phyloP scores from a whole-genome alignment of 2,113 vertebrate genomes.

The Cryptotis parvus region DNA sequence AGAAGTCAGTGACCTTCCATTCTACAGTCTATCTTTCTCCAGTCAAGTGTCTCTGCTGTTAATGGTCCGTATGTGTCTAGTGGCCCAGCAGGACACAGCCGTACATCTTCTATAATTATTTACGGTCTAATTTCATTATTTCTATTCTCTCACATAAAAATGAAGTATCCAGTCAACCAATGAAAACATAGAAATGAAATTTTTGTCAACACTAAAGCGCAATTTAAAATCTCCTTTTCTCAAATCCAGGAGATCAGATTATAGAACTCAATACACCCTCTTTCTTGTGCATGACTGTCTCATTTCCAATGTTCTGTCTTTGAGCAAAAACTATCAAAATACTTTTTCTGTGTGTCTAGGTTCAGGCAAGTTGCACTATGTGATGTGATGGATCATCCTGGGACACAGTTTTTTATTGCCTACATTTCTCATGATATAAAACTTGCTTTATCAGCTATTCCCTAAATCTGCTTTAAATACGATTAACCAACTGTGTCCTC shows the following conservation, averaged over 20 bases:
- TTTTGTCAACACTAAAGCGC: not conserved
- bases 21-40: not conserved
- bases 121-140: not conserved
- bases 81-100: too few relatives aligned
- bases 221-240: not conserved
- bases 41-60: not conserved
- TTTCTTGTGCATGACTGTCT: not conserved
- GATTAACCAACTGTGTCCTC: slow-evolving; percentile 52
- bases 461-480: slow-evolving; percentile 46
- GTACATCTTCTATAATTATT: not conserved
- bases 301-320: not conserved
- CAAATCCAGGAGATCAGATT: not conserved
- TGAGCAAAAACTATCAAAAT: not conserved
- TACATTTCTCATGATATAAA: slow-evolving; percentile 15
- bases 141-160: not conserved
- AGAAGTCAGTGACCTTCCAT: not conserved
- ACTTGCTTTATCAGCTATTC: slow-evolving; percentile 13
- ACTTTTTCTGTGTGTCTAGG: not conserved
- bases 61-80: not conserved
- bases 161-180: not conserved
- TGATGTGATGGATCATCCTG: too few relatives aligned
- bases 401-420: not conserved
- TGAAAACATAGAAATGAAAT: not conserved
- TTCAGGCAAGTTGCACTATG: not conserved
- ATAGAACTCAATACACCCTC: fast-evolving